Evolutionary conservation across 2,113 vertebrate species (phyloP).

Genomic region (Tauraco erythrolophus): DNA sequence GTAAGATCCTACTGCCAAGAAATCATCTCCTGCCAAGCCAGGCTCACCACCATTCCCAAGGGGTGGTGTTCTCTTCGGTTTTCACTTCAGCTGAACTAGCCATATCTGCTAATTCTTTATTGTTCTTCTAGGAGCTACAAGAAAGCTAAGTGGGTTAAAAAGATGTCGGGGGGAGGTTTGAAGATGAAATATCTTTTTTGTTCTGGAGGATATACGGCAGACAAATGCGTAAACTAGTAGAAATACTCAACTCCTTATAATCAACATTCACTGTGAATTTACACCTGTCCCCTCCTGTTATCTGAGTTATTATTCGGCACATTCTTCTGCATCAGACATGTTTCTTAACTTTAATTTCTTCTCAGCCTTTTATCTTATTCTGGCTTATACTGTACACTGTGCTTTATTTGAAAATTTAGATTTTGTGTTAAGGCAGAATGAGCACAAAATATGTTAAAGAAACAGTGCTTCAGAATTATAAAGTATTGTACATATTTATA

Average conservation of each 20-base stretch:
- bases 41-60: not conserved
- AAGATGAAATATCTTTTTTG: not conserved
- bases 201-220: not conserved
- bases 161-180: not conserved
- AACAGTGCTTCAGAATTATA: not conserved
- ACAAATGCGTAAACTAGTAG: not conserved
- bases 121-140: not conserved
- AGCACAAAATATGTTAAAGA: not conserved
- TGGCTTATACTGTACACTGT: not conserved
- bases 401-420: not conserved
- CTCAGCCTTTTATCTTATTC: not conserved
- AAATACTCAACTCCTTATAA: not conserved
- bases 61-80: not conserved
- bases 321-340: not conserved
- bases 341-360: not conserved
- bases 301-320: not conserved
- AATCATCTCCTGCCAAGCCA: not conserved
- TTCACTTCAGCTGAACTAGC: not conserved
- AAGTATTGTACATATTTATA: not conserved
- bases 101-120: not conserved
- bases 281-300: not conserved
- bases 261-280: not conserved
- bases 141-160: not conserved
- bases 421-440: not conserved
- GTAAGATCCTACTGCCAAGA: conserved; percentile 4